Evolutionary conservation across 2,113 vertebrate genomes (phyloP), one percentile per base, ranked within the genome.

Genomic region (Hyaena hyaena): DNA sequence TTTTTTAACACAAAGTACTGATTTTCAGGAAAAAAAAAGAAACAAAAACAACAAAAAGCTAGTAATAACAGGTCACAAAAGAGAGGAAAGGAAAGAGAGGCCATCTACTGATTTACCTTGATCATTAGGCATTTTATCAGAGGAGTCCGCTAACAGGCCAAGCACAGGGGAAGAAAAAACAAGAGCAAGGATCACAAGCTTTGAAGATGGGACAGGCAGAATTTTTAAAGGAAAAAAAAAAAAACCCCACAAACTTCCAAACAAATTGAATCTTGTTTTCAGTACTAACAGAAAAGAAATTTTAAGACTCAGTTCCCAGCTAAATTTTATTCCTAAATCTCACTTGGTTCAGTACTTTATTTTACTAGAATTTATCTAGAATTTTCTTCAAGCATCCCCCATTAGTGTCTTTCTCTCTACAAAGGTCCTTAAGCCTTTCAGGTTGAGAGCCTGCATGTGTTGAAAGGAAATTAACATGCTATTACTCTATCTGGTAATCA

Each of bases 61-160:
- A 92, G 33, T n/a, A 66, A 85, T 6, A 76, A 81, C 7, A 98
- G 81, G 90, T 97, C 1, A 93, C 55, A 94, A 97, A 96, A 98
- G 93, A 97, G 92, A 98, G 69, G 58, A 97, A 97, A 97, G 93
- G 12, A 90, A 90, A 98, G 79, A 98, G 96, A 98, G 97, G 97
- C 95, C 95, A 97, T 99, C 98, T 98, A 95, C 98, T 98, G 97
- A 98, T 99, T 99, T 99, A 99, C 99, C 99, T 99, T 99, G 99
- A 97, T 99, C 99, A 99, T 99, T 99, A 99, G 99, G 99, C 99
- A 99, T 99, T 99, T 99, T 99, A 99, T 99, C 99, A 99, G 99
- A 99, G 98, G 99, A 99, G 98, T 99, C 99, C 99, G 99, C 99
- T 99, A 99, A 99, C 98, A 98, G 99, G 99, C 98, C 98, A 99